Base-by-base conservation (phyloP, 2,888 invertebrate genomes). In the Tetanocera ferruginea region DNA sequence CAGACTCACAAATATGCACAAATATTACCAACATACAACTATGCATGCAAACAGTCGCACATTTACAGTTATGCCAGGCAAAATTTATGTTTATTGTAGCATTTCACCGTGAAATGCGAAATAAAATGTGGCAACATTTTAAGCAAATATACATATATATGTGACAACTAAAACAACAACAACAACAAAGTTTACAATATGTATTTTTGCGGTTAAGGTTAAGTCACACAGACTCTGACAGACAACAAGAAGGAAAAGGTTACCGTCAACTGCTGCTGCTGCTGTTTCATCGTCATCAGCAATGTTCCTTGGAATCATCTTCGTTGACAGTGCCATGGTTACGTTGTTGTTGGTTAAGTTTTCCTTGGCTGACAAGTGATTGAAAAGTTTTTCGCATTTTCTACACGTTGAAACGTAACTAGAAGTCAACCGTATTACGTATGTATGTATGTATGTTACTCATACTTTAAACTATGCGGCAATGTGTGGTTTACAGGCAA, bases 201-300 rank as follows among this genome's bases (percentile, higher is more conserved):
- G 14, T 43, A 64, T 64, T 64, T n/a, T 64, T 64, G 64, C 64
- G 64, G 64, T 31, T 64, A 64, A 64, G 31, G 64, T 64, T 64
- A 64, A 64, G 64, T 14, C 64, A 17, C 11, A 57, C 9, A 64
- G 34, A 17, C 28, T 28, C 34, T 28, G 57, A 8, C 9, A 25
- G 19, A 23, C 57, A 19, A 11, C 19, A 14, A 25, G 57, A 25
- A 8, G 4, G 3, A 25, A 23, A 25, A n/a, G 55, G 23, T 23
- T 23, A 55, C 9, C 43, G 11, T 43, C 43, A 43, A 9, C 9
- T 43, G 14, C 9, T 43, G 11, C 9, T 43, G 14, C 9, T 43
- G 11, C 43, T 14, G 43, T 43, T 43, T 55, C n/a, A 23, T 55
- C 43, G 43, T 14, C 43, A 43, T 43, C 43, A 43, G 43, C 43